Base-by-base conservation (phyloP, 2,113 vertebrate species). In the Channa argus region DNA sequence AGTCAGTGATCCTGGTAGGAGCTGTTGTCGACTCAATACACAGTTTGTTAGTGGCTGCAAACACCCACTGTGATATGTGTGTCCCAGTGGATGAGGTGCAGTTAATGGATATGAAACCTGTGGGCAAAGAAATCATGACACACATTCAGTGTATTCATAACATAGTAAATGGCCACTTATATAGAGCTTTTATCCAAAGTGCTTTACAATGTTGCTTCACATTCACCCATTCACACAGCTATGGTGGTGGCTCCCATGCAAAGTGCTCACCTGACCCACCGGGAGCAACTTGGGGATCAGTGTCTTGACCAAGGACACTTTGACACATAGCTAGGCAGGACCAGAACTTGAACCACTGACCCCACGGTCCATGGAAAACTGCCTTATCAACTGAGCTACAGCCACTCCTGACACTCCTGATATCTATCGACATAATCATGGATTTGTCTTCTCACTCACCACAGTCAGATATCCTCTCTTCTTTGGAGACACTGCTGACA, bases 21-120 rank as follows among this genome's bases (percentile, higher is more conserved):
- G n/a, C 0, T 34, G 55, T 52, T 49, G 86, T 73, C 41, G 74
- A 8, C 0, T n/a, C 0, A 47, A 39, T 11, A 65, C 88, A 91
- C 62, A 65, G 11, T 5, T 24, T 79, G 24, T 80, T 69, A 33
- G 11, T 79, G 47, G 47, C 74, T 51, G 8, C n/a, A 71, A 14
- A 36, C 59, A 90, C 71, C 90, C 87, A 89, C 73, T 74, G 1
- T 66, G 60, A 37, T 66, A 86, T 62, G 1, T 51, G 2, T 1
- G 79, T 92, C 64, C 67, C 88, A 73, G 89, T 86, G 8, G 33
- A 7, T 34, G n/a, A 55, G 3, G 36, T 81, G 76, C 88, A 90
- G 41, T 86, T 47, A n/a, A 82, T 73, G 9, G 24, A 24, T 24
- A 24, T 24, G 24, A 80, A 87, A 34, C 63, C 87, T 89, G 3